These are phyloP conservation scores for Notarius quadriscutis DNA, from an alignment of 2,113 vertebrate genomes.

Conservation along the genomic window DNA sequence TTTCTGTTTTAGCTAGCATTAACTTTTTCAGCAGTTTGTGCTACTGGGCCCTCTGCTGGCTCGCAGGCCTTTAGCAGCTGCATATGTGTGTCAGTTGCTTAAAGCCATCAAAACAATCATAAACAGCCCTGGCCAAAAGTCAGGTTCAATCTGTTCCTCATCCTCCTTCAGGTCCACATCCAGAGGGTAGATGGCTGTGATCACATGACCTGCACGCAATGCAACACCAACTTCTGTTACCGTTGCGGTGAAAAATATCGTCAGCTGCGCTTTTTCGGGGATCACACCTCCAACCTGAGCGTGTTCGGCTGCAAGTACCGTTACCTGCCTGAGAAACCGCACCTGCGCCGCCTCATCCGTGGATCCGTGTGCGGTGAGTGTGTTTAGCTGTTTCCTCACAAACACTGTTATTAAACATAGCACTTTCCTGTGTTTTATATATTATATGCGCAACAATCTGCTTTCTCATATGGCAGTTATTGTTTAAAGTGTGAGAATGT, in stretches of 20 bases:
- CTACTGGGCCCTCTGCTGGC: no score
- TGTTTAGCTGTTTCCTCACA: background rate
- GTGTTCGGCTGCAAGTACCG: constrained; percentile 99
- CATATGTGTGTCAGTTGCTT: background rate
- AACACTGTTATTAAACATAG: background rate
- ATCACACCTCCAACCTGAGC: constrained; percentile 98
- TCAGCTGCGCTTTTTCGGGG: constrained; percentile 95
- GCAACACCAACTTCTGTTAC: constrained; percentile 99
- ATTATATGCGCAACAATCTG: background rate
- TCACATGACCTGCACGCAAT: constrained; percentile 97
- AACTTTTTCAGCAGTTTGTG: no score
- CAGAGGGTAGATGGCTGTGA: constrained; percentile 97
- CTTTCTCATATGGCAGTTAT: background rate
- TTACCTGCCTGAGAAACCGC: constrained; percentile 95
- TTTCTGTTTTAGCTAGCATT: no score
- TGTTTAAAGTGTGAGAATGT: background rate
- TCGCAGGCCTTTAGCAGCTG: no score
- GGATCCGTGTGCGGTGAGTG: constrained; percentile 95
- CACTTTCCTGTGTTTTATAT: background rate
- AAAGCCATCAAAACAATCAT: background rate
- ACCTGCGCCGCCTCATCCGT: constrained; percentile 89
- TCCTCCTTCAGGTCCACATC: constrained; percentile 88
- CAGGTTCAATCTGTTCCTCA: background rate
- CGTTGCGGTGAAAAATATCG: constrained; percentile 95
- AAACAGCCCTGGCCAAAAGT: background rate